Evolutionary conservation across 2,113 vertebrate species (phyloP).

Genomic region (Sorex fumeus): DNA sequence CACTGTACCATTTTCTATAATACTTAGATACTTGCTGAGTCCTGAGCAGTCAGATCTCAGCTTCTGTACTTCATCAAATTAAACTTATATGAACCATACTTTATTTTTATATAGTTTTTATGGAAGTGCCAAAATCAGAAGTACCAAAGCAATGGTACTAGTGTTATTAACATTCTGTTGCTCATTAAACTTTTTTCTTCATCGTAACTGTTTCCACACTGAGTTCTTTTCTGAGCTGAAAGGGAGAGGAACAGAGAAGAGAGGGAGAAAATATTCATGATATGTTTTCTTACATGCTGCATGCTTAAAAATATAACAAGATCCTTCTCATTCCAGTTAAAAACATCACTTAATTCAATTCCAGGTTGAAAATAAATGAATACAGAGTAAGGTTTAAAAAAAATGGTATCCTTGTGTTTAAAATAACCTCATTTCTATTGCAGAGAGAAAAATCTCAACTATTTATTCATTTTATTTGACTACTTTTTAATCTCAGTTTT

Average conservation of each 20-base stretch:
- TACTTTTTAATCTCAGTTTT: conserved; percentile 79
- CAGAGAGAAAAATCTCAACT: conserved; percentile 63
- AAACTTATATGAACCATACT: conserved; percentile 62
- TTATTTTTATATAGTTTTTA: conserved; percentile 42
- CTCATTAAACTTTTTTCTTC: conserved; percentile 39
- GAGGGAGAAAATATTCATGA: not conserved
- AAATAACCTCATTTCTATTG: conserved; percentile 64
- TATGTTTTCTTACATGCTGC: conserved; percentile 21
- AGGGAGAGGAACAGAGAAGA: not conserved
- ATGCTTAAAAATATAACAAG: conserved; percentile 49
- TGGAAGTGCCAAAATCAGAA: conserved; percentile 23
- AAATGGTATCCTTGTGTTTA: conserved; percentile 55
- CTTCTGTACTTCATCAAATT: conserved; percentile 78
- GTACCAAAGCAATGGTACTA: not conserved
- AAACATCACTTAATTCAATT: conserved; percentile 61
- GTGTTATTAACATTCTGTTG: not conserved
- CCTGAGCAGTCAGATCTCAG: not conserved
- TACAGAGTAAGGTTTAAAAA: not conserved
- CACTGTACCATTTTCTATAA: conserved; percentile 5
- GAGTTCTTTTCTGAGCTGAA: conserved; percentile 41
- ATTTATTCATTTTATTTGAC: conserved; percentile 81
- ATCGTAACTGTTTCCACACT: conserved; percentile 16
- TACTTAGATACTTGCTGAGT: not conserved
- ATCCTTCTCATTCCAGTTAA: conserved; percentile 55
- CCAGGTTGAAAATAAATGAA: conserved; percentile 67